Conservation (phyloP, 2,888 invertebrate species). For the Aleiodes leptofemur region DNA sequence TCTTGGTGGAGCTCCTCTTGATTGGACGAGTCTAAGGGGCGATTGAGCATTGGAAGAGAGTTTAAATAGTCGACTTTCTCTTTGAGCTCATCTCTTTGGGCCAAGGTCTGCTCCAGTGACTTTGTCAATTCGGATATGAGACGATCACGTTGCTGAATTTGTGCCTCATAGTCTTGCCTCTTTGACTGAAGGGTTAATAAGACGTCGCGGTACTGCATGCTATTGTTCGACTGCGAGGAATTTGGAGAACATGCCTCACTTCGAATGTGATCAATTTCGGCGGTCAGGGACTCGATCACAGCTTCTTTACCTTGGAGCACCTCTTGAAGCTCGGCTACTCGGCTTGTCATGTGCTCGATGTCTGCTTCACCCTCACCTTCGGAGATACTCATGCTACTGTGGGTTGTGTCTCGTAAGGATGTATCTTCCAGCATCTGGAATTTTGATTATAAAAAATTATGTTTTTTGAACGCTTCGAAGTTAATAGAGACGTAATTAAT, state of each 20-base stretch:
- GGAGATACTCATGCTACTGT: conserved; percentile 71
- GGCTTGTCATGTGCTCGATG: conserved; percentile 69
- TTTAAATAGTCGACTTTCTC: conserved; percentile 79
- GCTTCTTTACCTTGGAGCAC: conserved; percentile 75
- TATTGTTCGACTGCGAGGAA: conserved; percentile 77
- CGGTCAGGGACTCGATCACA: conserved; percentile 75
- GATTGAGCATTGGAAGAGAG: conserved; percentile 77
- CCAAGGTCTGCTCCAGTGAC: conserved; percentile 82
- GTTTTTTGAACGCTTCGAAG: no score
- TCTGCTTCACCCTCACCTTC: conserved; percentile 73
- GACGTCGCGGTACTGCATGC: conserved; percentile 84
- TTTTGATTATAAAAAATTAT: background rate
- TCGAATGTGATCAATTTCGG: conserved; percentile 76
- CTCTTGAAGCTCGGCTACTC: conserved; percentile 75
- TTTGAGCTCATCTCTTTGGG: conserved; percentile 80
- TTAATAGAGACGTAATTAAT: no score
- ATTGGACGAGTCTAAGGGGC: conserved; percentile 59
- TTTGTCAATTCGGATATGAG: conserved; percentile 84
- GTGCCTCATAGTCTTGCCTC: conserved; percentile 85
- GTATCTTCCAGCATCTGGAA: conserved; percentile 63
- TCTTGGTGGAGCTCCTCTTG: conserved; percentile 72
- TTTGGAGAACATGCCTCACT: conserved; percentile 76
- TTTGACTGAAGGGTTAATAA: conserved; percentile 83
- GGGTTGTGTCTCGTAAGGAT: conserved; percentile 67
- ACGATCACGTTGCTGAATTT: conserved; percentile 82